Evolutionary conservation across 2,113 vertebrate species (phyloP).

Genomic region (Antechinus stuartii): DNA sequence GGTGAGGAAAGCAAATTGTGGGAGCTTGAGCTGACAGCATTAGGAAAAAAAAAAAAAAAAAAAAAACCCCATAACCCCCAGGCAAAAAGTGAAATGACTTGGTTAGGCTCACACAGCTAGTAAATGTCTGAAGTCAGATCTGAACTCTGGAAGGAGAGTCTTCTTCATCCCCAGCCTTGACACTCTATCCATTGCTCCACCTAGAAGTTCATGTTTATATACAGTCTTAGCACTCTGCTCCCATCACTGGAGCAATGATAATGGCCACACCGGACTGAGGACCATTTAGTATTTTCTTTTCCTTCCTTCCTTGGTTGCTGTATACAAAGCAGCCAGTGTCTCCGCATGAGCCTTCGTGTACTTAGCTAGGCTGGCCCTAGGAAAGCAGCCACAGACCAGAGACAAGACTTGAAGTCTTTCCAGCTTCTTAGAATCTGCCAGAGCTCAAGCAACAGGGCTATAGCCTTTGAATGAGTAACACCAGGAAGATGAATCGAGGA

Average conservation of each 20-base stretch:
- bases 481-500: not conserved
- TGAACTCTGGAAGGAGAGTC: too few species aligned
- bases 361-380: not conserved
- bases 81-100: too few species aligned
- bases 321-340: not conserved
- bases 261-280: not conserved
- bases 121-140: too few species aligned
- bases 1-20: not conserved
- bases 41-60: not conserved
- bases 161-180: too few species aligned
- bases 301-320: not conserved
- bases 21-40: not conserved
- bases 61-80: not conserved
- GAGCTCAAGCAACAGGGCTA: not conserved
- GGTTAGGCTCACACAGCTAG: too few species aligned
- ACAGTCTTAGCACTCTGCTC: not conserved
- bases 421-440: not conserved
- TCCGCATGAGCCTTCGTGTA: not conserved
- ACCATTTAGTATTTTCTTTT: not conserved
- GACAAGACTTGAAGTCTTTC: not conserved
- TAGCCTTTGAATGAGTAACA: not conserved
- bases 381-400: not conserved
- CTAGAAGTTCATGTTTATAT: not conserved
- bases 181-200: not conserved
- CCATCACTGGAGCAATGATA: not conserved